phyloP scores from a whole-genome alignment of 2,113 vertebrate genomes.

The Ptyas mucosa region DNA sequence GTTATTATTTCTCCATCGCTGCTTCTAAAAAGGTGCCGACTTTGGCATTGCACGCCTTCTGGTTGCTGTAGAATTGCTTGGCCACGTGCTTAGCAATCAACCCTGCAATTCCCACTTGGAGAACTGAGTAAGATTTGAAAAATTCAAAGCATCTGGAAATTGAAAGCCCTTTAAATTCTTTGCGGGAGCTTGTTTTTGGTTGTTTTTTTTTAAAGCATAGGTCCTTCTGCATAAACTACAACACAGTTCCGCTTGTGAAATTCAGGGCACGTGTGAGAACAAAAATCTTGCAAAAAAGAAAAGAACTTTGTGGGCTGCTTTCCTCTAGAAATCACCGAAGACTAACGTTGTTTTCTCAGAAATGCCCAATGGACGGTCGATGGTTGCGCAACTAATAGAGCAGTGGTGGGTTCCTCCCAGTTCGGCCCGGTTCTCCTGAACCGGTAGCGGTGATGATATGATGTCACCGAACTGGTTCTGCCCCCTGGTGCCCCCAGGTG shows the following conservation, averaged over 20 bases:
- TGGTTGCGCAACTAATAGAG: not conserved
- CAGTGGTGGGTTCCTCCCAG: no score
- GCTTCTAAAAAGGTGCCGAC: slow-evolving; percentile 19
- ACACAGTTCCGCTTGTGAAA: not conserved
- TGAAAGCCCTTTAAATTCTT: not conserved
- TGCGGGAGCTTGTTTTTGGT: no score
- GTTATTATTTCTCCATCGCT: slow-evolving; percentile 7
- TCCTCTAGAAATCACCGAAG: not conserved
- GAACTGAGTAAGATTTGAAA: not conserved
- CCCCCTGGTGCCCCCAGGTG: no score
- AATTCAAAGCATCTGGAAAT: not conserved
- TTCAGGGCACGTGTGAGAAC: not conserved
- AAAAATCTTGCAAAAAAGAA: not conserved
- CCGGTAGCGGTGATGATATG: no score
- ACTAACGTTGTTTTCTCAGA: not conserved
- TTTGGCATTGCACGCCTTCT: slow-evolving; percentile 6
- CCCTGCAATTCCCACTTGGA: not conserved
- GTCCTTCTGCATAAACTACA: not conserved
- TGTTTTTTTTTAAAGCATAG: no score
- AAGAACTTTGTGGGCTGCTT: not conserved
- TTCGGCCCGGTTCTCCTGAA: no score
- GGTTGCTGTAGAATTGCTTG: not conserved
- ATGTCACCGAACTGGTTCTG: no score
- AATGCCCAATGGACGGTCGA: not conserved
- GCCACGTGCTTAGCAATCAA: not conserved